phyloP scores from a whole-genome alignment of 2,797 vertebrate genomes.

The Sebastes minor region DNA sequence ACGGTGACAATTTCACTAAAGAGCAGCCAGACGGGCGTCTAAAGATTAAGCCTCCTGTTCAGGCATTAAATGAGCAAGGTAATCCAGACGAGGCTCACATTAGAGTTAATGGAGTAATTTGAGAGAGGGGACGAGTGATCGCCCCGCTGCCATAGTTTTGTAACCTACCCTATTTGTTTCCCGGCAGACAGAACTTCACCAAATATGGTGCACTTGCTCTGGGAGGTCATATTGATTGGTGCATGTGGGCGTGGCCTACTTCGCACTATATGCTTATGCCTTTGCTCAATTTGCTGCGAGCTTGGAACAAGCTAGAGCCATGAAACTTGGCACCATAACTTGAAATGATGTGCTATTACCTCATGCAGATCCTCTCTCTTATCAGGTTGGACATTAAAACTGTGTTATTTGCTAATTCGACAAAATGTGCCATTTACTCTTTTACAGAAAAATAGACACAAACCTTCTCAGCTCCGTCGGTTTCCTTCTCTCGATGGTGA shows the following conservation, averaged over 20 bases:
- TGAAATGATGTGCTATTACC: too few relatives aligned
- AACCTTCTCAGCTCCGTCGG: slow-evolving; percentile 76
- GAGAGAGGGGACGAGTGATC: background rate
- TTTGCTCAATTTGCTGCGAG: too few relatives aligned
- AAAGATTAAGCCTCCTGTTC: slow-evolving; percentile 4
- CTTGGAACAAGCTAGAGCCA: too few relatives aligned
- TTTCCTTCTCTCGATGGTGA: slow-evolving; percentile 82
- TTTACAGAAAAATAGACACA: slow-evolving; percentile 26
- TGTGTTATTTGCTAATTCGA: background rate
- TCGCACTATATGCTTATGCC: too few relatives aligned
- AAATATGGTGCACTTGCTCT: too few relatives aligned
- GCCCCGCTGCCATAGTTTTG: too few relatives aligned
- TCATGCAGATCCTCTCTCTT: background rate
- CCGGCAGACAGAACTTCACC: too few relatives aligned
- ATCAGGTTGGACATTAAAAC: background rate
- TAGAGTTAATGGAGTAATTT: background rate
- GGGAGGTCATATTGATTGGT: too few relatives aligned
- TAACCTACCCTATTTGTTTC: too few relatives aligned
- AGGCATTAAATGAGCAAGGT: background rate
- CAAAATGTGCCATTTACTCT: background rate
- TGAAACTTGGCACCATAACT: too few relatives aligned
- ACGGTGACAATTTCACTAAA: slow-evolving; percentile 6
- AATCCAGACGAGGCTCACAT: background rate
- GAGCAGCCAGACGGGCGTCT: background rate
- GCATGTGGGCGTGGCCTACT: too few relatives aligned